A percentile compares a stretch with the other conserved stretches of the same genome.
Conservation (phyloP, 2,797 vertebrate genomes). For the Manis javanica region DNA sequence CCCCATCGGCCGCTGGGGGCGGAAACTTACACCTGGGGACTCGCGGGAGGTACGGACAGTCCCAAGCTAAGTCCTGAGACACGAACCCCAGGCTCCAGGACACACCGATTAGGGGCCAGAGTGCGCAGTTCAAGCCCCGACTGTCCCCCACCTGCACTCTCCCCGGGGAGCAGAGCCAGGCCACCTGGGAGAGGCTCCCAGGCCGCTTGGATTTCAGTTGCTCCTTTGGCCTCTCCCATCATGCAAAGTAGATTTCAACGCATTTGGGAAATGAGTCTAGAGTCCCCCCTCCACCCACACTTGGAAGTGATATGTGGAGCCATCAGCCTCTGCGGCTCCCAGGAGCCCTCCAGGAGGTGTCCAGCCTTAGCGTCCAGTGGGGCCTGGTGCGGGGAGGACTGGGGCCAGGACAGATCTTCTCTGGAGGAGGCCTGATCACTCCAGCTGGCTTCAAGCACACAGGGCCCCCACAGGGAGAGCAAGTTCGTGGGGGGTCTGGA, state of each 20-base stretch:
- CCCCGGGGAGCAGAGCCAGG: not conserved
- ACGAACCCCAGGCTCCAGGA: not conserved
- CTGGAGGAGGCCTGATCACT: not conserved
- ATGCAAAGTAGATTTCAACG: not conserved
- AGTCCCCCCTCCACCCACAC: too few relatives aligned
- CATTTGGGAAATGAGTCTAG: not conserved
- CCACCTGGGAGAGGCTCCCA: not conserved
- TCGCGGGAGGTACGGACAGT: not conserved
- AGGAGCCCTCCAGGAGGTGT: not conserved
- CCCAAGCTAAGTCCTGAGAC: not conserved
- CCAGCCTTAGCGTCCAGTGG: too few relatives aligned
- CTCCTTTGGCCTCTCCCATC: not conserved
- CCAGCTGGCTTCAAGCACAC: not conserved
- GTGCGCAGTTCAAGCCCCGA: rapidly evolving
- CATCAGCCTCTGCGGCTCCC: rapidly evolving
- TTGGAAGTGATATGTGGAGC: too few relatives aligned
- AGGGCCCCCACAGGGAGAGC: not conserved
- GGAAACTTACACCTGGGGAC: not conserved
- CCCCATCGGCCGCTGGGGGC: not conserved
- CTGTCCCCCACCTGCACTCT: not conserved
- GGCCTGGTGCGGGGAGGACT: not conserved
- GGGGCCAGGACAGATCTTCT: not conserved
- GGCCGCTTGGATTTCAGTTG: too few relatives aligned
- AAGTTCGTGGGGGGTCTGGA: rapidly evolving
- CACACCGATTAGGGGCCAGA: not conserved